phyloP scores from a whole-genome alignment of 2,113 vertebrate species.

The Aythya baeri region DNA sequence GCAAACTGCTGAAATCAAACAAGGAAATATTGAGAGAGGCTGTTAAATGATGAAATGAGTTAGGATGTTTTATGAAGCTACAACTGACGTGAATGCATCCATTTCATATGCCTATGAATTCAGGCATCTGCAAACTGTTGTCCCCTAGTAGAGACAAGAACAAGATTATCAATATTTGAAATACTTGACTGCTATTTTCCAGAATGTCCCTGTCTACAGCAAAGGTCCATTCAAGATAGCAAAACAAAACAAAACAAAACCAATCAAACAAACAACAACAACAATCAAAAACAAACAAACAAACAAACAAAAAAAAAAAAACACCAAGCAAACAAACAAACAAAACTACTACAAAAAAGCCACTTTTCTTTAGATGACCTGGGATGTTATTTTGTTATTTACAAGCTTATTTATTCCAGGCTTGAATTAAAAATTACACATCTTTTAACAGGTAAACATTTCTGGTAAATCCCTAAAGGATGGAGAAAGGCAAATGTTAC shows the following conservation, averaged over 20 bases:
- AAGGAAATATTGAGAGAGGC: neutral
- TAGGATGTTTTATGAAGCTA: neutral
- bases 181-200: neutral
- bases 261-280: too few species aligned
- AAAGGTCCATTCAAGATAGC: too few species aligned
- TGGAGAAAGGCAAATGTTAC: neutral
- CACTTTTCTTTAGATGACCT: neutral
- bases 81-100: neutral
- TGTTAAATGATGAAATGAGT: neutral
- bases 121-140: neutral
- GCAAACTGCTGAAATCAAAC: neutral
- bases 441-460: neutral
- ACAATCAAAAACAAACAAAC: too few species aligned
- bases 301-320: too few species aligned
- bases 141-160: neutral
- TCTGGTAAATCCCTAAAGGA: neutral
- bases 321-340: too few species aligned
- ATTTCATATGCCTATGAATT: neutral
- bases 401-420: neutral
- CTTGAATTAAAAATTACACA: neutral
- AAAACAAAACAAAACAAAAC: too few species aligned
- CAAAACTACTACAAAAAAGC: too few species aligned
- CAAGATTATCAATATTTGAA: neutral
- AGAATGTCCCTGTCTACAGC: neutral
- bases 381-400: neutral